These are phyloP conservation scores for Drosophila nasuta DNA, from an alignment of 1,140 invertebrate genomes.

Conservation along the genomic window DNA sequence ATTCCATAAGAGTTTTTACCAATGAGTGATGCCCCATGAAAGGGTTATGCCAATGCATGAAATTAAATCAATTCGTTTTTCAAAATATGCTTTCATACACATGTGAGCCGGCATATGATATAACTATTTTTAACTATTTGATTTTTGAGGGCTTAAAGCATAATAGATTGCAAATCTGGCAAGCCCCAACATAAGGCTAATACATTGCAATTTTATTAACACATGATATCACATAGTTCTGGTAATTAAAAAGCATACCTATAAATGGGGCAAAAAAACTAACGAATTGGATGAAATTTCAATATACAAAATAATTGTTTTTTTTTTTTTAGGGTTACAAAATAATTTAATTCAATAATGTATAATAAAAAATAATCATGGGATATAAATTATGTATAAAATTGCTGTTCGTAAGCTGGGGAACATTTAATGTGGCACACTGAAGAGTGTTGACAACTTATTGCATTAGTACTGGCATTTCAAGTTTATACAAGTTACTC, in stretches of 20 bases:
- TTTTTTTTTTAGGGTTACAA: not conserved
- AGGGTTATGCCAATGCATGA: constrained; percentile 21
- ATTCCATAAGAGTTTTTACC: constrained; percentile 23
- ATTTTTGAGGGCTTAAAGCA: not conserved
- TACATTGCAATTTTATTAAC: too few relatives aligned
- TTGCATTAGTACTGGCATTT: constrained; percentile 41
- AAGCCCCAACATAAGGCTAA: too few relatives aligned
- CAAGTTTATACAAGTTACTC: constrained; percentile 26
- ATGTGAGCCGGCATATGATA: not conserved
- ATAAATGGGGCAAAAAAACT: too few relatives aligned
- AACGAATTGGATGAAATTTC: not conserved
- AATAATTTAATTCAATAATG: not conserved
- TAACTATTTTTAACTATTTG: not conserved
- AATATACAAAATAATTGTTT: not conserved
- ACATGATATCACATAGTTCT: too few relatives aligned
- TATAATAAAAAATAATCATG: not conserved
- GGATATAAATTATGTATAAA: not conserved
- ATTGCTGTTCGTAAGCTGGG: not conserved
- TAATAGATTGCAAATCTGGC: too few relatives aligned
- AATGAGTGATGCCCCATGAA: constrained; percentile 16
- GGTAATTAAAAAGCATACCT: too few relatives aligned
- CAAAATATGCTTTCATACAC: constrained; percentile 15
- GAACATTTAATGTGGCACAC: constrained; percentile 1
- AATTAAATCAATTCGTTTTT: constrained; percentile 42
- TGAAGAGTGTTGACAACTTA: constrained; percentile 33